Percentiles rank a stretch among this genome's conserved stretches.
phyloP scores from a whole-genome alignment of 2,888 invertebrate genomes.

The Andrena haemorrhoa region DNA sequence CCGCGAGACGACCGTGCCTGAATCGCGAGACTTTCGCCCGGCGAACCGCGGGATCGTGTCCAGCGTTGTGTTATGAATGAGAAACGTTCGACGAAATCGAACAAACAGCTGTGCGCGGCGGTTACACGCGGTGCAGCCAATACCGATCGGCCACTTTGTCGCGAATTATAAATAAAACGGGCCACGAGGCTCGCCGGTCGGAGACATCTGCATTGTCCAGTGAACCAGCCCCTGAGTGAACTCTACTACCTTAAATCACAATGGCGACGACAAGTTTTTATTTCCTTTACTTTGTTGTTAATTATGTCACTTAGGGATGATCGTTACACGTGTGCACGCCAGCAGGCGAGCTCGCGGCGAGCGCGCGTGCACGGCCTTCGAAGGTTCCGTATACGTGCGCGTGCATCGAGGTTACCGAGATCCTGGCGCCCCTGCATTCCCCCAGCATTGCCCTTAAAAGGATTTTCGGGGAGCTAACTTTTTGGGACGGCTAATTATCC shows the following conservation, averaged over 20 bases:
- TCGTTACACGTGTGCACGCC: conserved; percentile 62
- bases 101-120: neutral
- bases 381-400: conserved; percentile 60
- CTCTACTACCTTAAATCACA: conserved; percentile 79
- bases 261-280: conserved; percentile 78
- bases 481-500: too few species aligned
- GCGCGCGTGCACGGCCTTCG: conserved; percentile 53
- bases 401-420: conserved; percentile 29
- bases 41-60: neutral
- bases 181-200: conserved; percentile 34
- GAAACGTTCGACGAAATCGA: neutral
- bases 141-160: conserved; percentile 29
- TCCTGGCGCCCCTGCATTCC: neutral
- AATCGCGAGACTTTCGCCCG: neutral
- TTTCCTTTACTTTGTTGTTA: conserved; percentile 66
- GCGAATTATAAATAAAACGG: conserved; percentile 30
- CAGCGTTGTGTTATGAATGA: neutral
- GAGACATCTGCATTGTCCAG: conserved; percentile 55
- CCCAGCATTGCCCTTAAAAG: neutral
- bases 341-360: conserved; percentile 48
- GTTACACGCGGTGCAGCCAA: neutral
- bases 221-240: conserved; percentile 45
- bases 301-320: conserved; percentile 70
- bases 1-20: conserved; percentile 9
- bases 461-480: too few species aligned